Base-by-base conservation (phyloP, 1,140 invertebrate species). In the Pogonognathellus flavescens region DNA sequence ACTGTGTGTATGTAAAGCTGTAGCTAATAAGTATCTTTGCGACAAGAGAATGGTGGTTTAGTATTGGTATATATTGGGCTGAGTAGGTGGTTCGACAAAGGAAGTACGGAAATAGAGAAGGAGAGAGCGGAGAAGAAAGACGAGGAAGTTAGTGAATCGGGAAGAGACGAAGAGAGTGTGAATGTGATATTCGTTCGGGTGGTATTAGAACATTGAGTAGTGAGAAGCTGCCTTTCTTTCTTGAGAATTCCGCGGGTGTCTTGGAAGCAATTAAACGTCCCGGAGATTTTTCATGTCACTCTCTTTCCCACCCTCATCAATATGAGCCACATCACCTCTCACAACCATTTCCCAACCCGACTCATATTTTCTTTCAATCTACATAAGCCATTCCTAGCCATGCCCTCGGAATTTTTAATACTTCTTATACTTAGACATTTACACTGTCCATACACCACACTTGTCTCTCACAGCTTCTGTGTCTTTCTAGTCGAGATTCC, bases 291-390 rank as follows among this genome's bases (percentile, higher is more conserved):
- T 87, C 88, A 88, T 87, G 86, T 87, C 86, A 87, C 83, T 85
- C 83, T 88, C 84, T 70, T 76, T 76, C 52, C 41, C 59, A 59
- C 57, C 72, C 87, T 88, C 87, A 88, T 87, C 87, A 87, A 87
- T 88, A 88, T 88, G 86, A 87, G 84, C 41, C 83, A 84, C 88
- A 86, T 86, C 85, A 86, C 86, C 85, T 85, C 82, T 55, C 83
- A 81, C 83, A 41, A 86, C 86, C 82, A 82, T 86, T 88, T 87
- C 84, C 83, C 82, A 85, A 84, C 60, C 82, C 84, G 57, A 86
- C 88, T 88, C 87, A 88, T 88, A 88, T 88, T 88, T 88, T 88
- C 88, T 88, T 88, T 88, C 88, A 88, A 88, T 88, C 88, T 88
- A 87, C 88, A 88, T 88, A 88, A 88, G 87, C 88, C 88, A 86